Evolutionary conservation across 2,113 vertebrate species (phyloP).

Genomic region (Pipa parva): DNA sequence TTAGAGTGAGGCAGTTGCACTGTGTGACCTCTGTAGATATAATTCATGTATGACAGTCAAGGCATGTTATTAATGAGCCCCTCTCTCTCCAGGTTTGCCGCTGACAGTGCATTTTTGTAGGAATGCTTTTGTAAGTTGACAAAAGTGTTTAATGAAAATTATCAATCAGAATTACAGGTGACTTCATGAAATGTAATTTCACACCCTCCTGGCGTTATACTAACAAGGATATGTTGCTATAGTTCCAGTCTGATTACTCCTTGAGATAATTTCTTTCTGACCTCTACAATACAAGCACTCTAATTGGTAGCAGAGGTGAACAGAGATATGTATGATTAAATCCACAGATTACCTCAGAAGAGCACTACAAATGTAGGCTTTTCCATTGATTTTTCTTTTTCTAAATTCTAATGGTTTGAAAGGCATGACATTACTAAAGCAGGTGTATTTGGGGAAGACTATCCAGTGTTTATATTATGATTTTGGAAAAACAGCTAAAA

Average conservation of each 20-base stretch:
- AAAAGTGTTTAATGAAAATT: constrained; percentile 28
- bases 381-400: not conserved
- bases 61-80: constrained; percentile 29
- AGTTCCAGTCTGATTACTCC: not conserved
- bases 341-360: not conserved
- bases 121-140: constrained; percentile 22
- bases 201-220: constrained; percentile 1
- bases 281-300: constrained; percentile 17
- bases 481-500: too few species aligned
- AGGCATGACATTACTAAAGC: too few species aligned
- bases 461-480: too few species aligned
- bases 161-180: constrained; percentile 26
- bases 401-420: too few species aligned
- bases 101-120: constrained; percentile 15
- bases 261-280: constrained; percentile 15
- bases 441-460: too few species aligned
- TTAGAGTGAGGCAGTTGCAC: constrained; percentile 4
- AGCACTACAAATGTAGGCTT: not conserved
- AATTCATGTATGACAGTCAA: constrained; percentile 20
- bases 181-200: constrained; percentile 13
- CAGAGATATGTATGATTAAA: not conserved
- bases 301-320: constrained; percentile 14
- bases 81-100: not conserved
- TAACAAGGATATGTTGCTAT: constrained; percentile 10
- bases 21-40: constrained; percentile 17